phyloP scores from a whole-genome alignment of 2,113 vertebrate species.

The Butorides virescens region DNA sequence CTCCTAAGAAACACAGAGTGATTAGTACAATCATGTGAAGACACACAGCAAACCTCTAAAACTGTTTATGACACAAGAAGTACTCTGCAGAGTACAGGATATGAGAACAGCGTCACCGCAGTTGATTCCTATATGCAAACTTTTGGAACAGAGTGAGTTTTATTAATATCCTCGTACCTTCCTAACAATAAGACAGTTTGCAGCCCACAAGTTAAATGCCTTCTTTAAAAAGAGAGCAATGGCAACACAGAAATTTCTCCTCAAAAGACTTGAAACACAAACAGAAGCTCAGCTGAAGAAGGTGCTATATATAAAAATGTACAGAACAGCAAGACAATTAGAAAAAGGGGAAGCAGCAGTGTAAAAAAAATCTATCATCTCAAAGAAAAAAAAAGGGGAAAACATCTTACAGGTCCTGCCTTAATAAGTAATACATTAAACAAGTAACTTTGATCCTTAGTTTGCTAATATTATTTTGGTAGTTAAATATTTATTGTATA shows the following conservation, averaged over 20 bases:
- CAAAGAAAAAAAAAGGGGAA: background rate
- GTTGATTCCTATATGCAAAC: background rate
- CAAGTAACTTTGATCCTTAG: background rate
- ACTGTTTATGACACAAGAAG: background rate
- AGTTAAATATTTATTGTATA: background rate
- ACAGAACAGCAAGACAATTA: background rate
- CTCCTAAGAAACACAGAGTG: background rate
- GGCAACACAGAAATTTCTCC: background rate
- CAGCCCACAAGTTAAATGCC: background rate
- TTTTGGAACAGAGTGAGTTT: background rate
- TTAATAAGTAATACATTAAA: slow-evolving; percentile 1
- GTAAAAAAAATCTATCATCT: background rate
- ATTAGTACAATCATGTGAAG: background rate
- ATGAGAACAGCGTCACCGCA: background rate
- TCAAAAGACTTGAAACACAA: background rate
- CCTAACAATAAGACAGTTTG: background rate
- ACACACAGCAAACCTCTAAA: background rate
- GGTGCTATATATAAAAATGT: background rate
- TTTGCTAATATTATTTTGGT: background rate
- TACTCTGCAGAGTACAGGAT: background rate
- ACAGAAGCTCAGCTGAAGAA: background rate
- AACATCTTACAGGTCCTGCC: background rate
- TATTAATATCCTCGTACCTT: background rate
- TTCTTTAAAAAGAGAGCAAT: background rate
- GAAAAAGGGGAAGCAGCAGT: background rate